These are phyloP conservation scores for Cynopterus sphinx DNA, from an alignment of 2,797 vertebrate genomes.

Conservation along the genomic window DNA sequence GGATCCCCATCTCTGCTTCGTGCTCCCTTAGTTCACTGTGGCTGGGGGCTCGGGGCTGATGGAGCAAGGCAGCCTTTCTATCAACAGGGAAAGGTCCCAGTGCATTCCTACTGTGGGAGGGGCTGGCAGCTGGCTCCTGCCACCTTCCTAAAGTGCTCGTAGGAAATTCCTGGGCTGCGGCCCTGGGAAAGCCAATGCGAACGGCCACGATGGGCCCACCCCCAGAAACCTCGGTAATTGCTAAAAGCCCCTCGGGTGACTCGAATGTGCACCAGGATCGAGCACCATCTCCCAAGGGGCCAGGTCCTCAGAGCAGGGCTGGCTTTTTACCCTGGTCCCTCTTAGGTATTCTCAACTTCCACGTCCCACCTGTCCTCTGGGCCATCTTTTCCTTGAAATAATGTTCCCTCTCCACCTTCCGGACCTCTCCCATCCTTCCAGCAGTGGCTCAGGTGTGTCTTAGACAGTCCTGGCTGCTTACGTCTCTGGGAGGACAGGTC, in stretches of 20 bases:
- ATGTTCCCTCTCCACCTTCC: background rate
- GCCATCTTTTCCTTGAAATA: background rate
- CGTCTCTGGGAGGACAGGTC: background rate
- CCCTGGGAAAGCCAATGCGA: background rate
- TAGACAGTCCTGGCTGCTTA: background rate
- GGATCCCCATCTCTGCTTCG: background rate
- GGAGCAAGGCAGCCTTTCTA: background rate
- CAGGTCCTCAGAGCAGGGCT: background rate
- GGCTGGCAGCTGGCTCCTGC: background rate
- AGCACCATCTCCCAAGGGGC: background rate
- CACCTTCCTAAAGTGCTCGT: background rate
- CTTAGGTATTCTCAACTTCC: fast-evolving
- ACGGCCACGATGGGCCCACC: background rate
- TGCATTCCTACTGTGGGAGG: background rate
- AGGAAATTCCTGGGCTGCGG: background rate
- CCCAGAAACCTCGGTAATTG: background rate
- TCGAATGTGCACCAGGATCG: background rate
- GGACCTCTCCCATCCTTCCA: background rate
- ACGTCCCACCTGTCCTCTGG: background rate
- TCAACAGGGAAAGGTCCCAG: no score
- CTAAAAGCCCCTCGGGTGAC: background rate
- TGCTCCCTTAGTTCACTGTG: background rate
- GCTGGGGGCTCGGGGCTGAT: background rate
- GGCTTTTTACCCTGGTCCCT: background rate
- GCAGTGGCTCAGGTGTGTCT: background rate